Evolutionary conservation across 2,113 vertebrate genomes (phyloP).

Genomic region (Dissostichus mawsoni): DNA sequence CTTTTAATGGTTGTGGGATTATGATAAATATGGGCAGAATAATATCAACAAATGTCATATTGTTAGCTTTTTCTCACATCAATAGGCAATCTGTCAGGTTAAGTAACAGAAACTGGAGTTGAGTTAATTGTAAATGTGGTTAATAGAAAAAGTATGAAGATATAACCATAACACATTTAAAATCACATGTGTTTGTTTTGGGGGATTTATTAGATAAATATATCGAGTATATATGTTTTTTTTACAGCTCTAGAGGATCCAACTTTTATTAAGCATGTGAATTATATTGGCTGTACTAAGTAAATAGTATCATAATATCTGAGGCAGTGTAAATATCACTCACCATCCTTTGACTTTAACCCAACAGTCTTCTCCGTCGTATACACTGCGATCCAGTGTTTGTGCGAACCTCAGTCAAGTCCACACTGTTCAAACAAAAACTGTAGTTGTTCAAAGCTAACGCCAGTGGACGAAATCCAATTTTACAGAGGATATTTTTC

Average conservation of each 20-base stretch:
- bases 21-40: not conserved
- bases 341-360: constrained; percentile 72
- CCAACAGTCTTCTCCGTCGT: constrained; percentile 35
- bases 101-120: not conserved
- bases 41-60: not conserved
- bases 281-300: constrained; percentile 1
- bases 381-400: constrained; percentile 36
- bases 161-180: not conserved
- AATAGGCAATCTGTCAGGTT: not conserved
- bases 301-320: constrained; percentile 14
- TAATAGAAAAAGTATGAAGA: not conserved
- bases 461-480: constrained; percentile 38
- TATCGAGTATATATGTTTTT: not conserved
- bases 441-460: not conserved
- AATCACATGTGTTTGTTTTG: not conserved
- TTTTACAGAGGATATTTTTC: constrained; percentile 38
- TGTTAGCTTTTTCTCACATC: not conserved
- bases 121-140: not conserved
- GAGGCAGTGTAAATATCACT: constrained; percentile 50
- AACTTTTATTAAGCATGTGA: not conserved
- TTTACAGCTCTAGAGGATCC: not conserved
- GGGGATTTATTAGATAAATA: too few relatives aligned
- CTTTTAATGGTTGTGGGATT: not conserved
- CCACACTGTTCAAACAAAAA: constrained; percentile 15
- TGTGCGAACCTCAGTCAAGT: constrained; percentile 33